A percentile compares a stretch with the other conserved stretches of the same genome.
Evolutionary conservation across 2,113 vertebrate species (phyloP).

Genomic region (Pterophyllum scalare): DNA sequence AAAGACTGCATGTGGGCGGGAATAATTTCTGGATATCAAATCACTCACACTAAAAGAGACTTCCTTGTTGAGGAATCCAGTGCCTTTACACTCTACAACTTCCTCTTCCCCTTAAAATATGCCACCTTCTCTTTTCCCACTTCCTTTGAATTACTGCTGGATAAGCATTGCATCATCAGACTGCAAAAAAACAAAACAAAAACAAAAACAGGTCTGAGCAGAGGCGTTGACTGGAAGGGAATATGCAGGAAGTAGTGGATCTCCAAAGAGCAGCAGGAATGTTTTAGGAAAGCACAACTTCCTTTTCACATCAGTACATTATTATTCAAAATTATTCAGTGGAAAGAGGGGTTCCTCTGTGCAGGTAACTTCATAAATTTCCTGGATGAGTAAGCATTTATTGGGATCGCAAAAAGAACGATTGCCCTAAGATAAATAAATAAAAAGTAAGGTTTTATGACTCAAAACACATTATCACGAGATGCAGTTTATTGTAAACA

Average conservation of each 20-base stretch:
- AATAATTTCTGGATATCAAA: slow-evolving; percentile 1
- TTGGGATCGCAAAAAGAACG: not conserved
- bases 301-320: slow-evolving; percentile 52
- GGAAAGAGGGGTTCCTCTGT: slow-evolving; percentile 2
- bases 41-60: slow-evolving; percentile 22
- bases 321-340: slow-evolving; percentile 47
- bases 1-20: not conserved
- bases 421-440: not conserved
- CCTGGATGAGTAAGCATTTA: not conserved
- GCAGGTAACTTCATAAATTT: slow-evolving; percentile 17
- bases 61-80: slow-evolving; percentile 51
- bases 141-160: slow-evolving; percentile 3
- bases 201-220: not conserved
- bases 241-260: slow-evolving; percentile 58
- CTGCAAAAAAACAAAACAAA: not conserved
- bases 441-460: not conserved
- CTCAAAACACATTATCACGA: not conserved
- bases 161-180: slow-evolving; percentile 27
- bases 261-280: slow-evolving; percentile 55
- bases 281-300: slow-evolving; percentile 83
- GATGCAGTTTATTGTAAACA: slow-evolving; percentile 14
- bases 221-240: slow-evolving; percentile 20
- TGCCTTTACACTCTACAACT: slow-evolving; percentile 18
- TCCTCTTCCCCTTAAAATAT: slow-evolving; percentile 41
- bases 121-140: slow-evolving; percentile 12